Percentiles rank a stretch among this genome's conserved stretches.
Conservation (phyloP, 1,140 invertebrate genomes). For the Drosophila chauvacae region DNA sequence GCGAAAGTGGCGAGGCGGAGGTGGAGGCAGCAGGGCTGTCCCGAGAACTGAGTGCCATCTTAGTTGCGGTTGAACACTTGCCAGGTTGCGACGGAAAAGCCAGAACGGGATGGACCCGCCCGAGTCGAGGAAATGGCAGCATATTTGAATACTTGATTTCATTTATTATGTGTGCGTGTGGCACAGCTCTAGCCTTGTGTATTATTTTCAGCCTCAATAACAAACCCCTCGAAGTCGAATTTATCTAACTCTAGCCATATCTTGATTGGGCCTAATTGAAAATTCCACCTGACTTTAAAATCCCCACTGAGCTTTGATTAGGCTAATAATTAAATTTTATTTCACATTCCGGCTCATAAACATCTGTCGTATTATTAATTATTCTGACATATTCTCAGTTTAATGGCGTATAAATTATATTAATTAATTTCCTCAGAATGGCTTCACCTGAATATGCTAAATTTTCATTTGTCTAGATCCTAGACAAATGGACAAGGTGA, state of each 20-base stretch:
- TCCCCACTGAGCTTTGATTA: background rate
- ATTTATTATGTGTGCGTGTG: slow-evolving; percentile 45
- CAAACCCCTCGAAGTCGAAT: slow-evolving; percentile 25
- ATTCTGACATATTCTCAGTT: slow-evolving; percentile 2
- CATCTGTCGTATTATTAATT: background rate
- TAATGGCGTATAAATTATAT: slow-evolving; percentile 6
- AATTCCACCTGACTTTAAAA: slow-evolving; percentile 11
- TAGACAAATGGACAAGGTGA: too few relatives aligned
- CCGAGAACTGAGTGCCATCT: slow-evolving; percentile 55
- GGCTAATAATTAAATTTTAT: slow-evolving; percentile 11
- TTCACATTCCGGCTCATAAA: background rate
- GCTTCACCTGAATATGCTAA: too few relatives aligned
- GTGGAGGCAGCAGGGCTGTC: background rate
- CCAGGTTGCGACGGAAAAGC: slow-evolving; percentile 36
- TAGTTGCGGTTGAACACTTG: slow-evolving; percentile 76
- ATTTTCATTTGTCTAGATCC: too few relatives aligned
- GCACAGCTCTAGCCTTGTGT: slow-evolving; percentile 1
- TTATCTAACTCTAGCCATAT: background rate
- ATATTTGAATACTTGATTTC: slow-evolving; percentile 75
- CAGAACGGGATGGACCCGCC: background rate
- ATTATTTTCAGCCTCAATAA: slow-evolving; percentile 12
- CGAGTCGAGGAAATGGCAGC: slow-evolving; percentile 37
- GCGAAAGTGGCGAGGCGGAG: too few relatives aligned
- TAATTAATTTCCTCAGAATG: background rate
- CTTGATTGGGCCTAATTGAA: slow-evolving; percentile 22